Evolutionary conservation across 2,888 invertebrate species (phyloP).

Genomic region (Onthophagus sagittarius): DNA sequence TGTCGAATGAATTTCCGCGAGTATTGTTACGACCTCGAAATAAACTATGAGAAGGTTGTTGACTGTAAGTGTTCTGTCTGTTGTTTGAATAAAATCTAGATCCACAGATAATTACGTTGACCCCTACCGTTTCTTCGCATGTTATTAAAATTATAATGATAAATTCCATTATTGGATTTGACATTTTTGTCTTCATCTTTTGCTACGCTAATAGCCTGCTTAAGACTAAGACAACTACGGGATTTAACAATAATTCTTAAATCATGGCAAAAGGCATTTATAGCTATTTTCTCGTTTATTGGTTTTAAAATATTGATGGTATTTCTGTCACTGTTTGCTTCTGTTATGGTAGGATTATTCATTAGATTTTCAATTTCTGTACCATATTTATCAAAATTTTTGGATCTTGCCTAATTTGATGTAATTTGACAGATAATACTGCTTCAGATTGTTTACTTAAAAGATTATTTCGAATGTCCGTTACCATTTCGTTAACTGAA

Average conservation of each 20-base stretch:
- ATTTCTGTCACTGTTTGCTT: background rate
- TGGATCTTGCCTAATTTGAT: background rate
- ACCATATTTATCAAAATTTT: background rate
- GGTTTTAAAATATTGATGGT: background rate
- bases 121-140: background rate
- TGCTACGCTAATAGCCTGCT: background rate
- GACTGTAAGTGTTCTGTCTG: background rate
- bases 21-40: background rate
- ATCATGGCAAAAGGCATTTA: background rate
- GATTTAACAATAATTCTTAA: background rate
- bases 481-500: background rate
- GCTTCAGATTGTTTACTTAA: background rate
- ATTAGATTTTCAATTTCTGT: background rate
- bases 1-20: background rate
- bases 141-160: background rate
- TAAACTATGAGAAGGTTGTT: background rate
- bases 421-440: background rate
- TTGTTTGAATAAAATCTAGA: background rate
- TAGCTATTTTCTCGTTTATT: background rate
- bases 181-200: background rate
- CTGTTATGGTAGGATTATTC: no score
- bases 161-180: background rate
- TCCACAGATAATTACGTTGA: background rate
- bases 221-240: background rate
- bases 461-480: background rate